Conservation (phyloP, 2,113 vertebrate genomes). For the Oncorhynchus kisutch region DNA sequence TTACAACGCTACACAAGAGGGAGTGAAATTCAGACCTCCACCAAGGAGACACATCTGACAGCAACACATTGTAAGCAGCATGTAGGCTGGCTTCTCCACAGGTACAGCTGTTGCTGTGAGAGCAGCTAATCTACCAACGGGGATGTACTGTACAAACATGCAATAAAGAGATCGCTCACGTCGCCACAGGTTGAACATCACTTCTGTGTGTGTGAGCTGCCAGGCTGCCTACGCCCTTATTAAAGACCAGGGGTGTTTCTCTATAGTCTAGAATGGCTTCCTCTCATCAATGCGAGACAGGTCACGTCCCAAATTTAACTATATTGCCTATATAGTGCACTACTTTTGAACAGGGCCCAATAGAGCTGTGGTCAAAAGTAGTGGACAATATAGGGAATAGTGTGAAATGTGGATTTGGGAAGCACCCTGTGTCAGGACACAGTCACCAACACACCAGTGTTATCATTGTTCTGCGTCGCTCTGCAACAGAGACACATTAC, state of each 20-base stretch:
- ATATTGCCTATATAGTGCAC: too few species aligned
- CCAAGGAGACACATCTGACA: background rate
- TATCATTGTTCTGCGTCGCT: background rate
- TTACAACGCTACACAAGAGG: too few species aligned
- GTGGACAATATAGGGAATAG: too few species aligned
- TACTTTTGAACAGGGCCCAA: too few species aligned
- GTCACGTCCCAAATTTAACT: too few species aligned
- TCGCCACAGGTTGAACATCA: background rate
- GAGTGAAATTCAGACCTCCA: background rate
- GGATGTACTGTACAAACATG: background rate
- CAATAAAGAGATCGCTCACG: background rate
- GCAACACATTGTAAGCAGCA: background rate
- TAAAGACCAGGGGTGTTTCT: too few species aligned
- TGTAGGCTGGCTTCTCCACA: background rate
- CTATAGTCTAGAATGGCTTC: too few species aligned
- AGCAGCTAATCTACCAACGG: background rate
- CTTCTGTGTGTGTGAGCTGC: background rate
- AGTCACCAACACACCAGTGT: background rate
- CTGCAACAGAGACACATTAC: background rate
- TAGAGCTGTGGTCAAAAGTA: too few species aligned
- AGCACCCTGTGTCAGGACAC: background rate
- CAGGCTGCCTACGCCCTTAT: background rate
- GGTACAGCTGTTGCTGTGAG: background rate
- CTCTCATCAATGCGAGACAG: background rate
- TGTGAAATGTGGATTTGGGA: too few species aligned